Base-by-base conservation (phyloP, 1,140 invertebrate species). In the Danaus melanippus region DNA sequence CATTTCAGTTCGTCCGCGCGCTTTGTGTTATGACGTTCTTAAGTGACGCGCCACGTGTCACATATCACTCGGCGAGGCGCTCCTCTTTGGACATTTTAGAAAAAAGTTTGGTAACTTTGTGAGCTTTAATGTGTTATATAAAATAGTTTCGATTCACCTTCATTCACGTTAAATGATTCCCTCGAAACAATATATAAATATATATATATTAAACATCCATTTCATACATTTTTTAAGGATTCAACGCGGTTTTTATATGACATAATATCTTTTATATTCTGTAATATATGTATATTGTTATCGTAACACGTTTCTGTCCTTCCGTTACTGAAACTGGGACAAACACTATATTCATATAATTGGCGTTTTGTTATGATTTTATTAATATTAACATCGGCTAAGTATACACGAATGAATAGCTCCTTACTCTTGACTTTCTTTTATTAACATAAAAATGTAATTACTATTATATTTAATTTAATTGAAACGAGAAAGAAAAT, bases 21-120 rank as follows among this genome's bases (percentile, higher is more conserved):
- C 7, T 9, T 12, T 50, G 58, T 46, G 39, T 71, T 84, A 60
- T 61, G 71, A 60, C 73, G 56, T 79, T 79, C 60, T 41, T 50
- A 11, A 58, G 62, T 12, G 56, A 21, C 10, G 21, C 61, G 69
- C 79, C 83, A 86, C 65, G 78, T 86, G 83, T 84, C 83, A 72
- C 83, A 70, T 83, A 83, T 86, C 83, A 86, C 74, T 86, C 83
- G 76, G 47, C 83, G 59, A 55, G 67, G 50, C 71, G 77, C 74
- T 84, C 82, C 76, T 77, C 82, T 79, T 80, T 74, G 67, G 74
- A 81, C 74, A 78, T 76, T 71, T 72, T 76, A 80, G 69, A 75
- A 80, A 81, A 81, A 77, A 72, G 62, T 66, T 60, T 60, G 53
- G 58, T 62, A 59, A 64, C 67, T 62, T 53, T 55, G 50, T 49